Base-by-base conservation (phyloP, 2,888 invertebrate species). In the Drosophila nr. perissopoda region DNA sequence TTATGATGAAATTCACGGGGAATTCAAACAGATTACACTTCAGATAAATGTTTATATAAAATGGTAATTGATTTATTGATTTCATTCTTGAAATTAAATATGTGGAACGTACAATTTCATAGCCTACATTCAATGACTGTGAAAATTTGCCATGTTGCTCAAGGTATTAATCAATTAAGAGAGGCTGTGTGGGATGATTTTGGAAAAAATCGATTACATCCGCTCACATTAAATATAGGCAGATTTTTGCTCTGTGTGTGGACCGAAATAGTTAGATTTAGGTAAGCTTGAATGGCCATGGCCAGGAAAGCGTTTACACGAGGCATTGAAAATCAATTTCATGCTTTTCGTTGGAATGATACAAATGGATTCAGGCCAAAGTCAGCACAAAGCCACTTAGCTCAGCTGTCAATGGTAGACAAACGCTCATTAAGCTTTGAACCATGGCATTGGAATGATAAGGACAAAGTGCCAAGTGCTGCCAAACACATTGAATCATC, bases 401-500 rank as follows among this genome's bases (percentile, higher is more conserved):
- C 79, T 74, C 33, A 62, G 62, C 86, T 88, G 88, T 88, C 85
- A 88, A 79, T 81, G 72, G 62, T 69, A 78, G 86, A 85, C 86
- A 88, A 76, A 74, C 77, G 71, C 83, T 88, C 88, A 86, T 86
- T 88, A 83, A 82, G 86, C 83, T 74, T 70, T 83, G 80, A 85
- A 71, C 85, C 83, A 65, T 84, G 74, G 81, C 81, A 74, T 53
- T 46, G 70, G 59, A 70, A 67, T 77, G 86, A 83, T 79, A 83
- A 74, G 74, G 75, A 82, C 68, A 70, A 46, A 61, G 60, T 56
- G 54, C 21, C 56, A 75, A 79, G 65, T 78, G 74, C 63, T 60
- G 57, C 66, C 68, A 78, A 70, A 82, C 75, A 82, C 70, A 82
- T 75, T 74, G 76, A 82, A 34, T 63, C 57, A 62, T 59, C 38